Evolutionary conservation across 2,113 vertebrate species (phyloP).

Genomic region (Trogon melanurus): DNA sequence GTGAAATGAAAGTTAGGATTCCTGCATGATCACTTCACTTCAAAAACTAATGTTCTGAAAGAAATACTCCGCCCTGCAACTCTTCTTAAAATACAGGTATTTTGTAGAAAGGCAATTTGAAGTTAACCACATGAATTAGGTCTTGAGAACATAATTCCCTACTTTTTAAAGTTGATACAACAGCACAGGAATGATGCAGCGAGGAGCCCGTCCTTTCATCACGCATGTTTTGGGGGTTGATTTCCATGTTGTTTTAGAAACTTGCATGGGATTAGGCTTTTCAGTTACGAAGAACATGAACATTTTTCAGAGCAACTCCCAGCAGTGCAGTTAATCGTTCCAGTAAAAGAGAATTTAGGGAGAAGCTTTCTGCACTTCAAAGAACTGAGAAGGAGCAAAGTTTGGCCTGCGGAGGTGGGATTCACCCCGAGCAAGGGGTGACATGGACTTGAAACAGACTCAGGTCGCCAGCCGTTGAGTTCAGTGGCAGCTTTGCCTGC

Average conservation of each 20-base stretch:
- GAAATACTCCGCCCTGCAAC: background rate
- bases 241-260: background rate
- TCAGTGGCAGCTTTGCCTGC: background rate
- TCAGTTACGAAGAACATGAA: background rate
- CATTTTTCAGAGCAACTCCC: background rate
- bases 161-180: background rate
- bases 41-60: conserved; percentile 12
- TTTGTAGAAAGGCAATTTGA: background rate
- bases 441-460: background rate
- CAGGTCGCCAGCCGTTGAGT: background rate
- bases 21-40: background rate
- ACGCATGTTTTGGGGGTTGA: background rate
- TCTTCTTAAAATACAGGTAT: background rate
- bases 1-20: conserved; percentile 23
- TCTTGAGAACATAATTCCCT: background rate
- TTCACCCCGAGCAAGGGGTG: background rate
- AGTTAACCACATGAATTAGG: background rate
- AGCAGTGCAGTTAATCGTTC: background rate
- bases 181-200: background rate
- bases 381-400: background rate
- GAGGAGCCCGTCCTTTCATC: background rate
- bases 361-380: background rate
- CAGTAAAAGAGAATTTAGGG: background rate
- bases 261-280: background rate
- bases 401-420: background rate